Conservation (phyloP, 2,113 vertebrate species). For the Syngnathoides biaculeatus region DNA sequence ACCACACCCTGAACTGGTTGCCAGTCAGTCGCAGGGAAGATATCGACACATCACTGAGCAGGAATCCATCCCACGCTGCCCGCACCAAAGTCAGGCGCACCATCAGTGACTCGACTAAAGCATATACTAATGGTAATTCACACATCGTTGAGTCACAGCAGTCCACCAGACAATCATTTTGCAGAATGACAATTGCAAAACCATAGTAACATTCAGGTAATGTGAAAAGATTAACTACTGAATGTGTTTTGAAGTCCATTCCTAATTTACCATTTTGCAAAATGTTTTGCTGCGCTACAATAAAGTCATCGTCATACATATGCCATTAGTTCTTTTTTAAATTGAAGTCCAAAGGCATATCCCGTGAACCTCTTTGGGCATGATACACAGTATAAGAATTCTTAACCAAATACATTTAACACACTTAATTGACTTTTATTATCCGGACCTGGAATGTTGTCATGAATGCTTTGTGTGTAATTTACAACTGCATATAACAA, state of each 20-base stretch:
- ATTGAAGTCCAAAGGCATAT: background rate
- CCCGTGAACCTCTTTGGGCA: background rate
- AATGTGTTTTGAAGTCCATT: background rate
- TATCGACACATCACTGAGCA: too few relatives aligned
- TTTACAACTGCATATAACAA: slow-evolving; percentile 22
- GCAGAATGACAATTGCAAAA: slow-evolving; percentile 18
- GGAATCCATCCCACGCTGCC: too few relatives aligned
- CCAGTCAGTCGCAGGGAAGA: too few relatives aligned
- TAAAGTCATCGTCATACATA: background rate
- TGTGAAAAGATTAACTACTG: background rate
- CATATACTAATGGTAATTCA: slow-evolving; percentile 33
- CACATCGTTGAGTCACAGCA: slow-evolving; percentile 5
- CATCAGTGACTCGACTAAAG: too few relatives aligned
- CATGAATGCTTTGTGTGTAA: slow-evolving; percentile 30
- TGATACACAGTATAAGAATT: background rate
- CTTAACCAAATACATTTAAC: background rate
- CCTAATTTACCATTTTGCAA: background rate
- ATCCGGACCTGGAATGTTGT: slow-evolving; percentile 52
- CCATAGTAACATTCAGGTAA: slow-evolving; percentile 23
- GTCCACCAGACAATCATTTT: slow-evolving; percentile 1
- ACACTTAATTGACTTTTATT: background rate
- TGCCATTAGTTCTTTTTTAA: background rate
- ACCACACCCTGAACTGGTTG: too few relatives aligned
- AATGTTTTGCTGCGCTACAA: background rate
- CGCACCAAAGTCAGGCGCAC: too few relatives aligned